These are phyloP conservation scores for Gadopsis marmoratus DNA, from an alignment of 2,797 vertebrate species.

Conservation along the genomic window DNA sequence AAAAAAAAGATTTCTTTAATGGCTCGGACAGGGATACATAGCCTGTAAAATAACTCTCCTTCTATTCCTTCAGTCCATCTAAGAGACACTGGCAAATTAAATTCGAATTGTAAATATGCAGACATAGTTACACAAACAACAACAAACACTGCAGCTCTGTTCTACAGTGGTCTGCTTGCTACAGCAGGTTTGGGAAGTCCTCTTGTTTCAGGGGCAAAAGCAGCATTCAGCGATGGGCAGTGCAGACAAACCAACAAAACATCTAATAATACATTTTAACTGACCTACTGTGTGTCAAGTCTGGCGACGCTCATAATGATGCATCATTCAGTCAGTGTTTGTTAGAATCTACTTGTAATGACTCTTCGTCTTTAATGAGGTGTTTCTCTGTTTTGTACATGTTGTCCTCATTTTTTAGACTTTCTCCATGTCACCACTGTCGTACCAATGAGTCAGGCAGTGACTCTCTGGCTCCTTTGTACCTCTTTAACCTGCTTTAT, in stretches of 20 bases:
- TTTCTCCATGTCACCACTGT: constrained; percentile 19
- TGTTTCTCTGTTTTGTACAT: constrained; percentile 5
- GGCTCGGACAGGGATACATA: not conserved
- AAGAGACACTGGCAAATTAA: constrained; percentile 48
- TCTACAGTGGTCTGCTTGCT: constrained; percentile 55
- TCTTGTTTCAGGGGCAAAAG: constrained; percentile 15
- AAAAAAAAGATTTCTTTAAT: constrained; percentile 28
- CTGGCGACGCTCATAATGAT: constrained; percentile 7
- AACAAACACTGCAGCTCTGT: constrained; percentile 42
- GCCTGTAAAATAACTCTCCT: not conserved
- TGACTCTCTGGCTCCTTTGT: constrained; percentile 16
- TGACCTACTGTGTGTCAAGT: not conserved
- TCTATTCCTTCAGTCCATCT: constrained; percentile 6
- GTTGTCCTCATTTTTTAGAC: not conserved
- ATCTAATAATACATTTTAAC: constrained; percentile 13
- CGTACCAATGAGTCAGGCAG: constrained; percentile 31
- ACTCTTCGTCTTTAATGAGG: not conserved
- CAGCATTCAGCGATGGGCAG: constrained; percentile 7
- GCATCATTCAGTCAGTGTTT: constrained; percentile 37
- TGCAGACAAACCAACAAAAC: constrained; percentile 18
- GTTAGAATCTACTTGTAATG: constrained; percentile 11
- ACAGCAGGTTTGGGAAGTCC: constrained; percentile 42
- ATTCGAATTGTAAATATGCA: constrained; percentile 36
- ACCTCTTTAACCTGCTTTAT: constrained; percentile 1
- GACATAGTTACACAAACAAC: constrained; percentile 19